Conservation (phyloP, 2,113 vertebrate species). For the Cyprinus carpio region DNA sequence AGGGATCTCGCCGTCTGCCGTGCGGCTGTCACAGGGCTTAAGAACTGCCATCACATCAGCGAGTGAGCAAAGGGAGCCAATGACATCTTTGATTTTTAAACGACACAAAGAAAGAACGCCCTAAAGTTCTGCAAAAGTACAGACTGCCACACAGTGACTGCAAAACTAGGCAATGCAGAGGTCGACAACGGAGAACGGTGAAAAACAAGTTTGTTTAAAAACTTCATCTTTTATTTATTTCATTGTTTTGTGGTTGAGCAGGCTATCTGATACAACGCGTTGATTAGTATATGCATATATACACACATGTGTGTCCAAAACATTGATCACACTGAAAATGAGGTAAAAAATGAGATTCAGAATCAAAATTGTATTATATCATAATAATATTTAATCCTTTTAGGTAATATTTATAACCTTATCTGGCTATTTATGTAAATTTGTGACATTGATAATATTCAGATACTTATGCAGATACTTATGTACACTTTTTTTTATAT, state of each 20-base stretch:
- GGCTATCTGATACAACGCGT: background rate
- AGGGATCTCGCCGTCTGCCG: conserved; percentile 54
- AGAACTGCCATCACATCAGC: conserved; percentile 56
- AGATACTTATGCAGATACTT: too few relatives aligned
- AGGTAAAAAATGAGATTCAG: background rate
- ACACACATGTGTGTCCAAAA: too few relatives aligned
- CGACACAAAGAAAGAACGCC: conserved; percentile 34
- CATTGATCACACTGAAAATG: background rate
- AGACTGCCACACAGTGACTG: conserved; percentile 27
- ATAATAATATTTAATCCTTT: too few relatives aligned
- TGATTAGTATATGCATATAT: background rate
- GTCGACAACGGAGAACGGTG: conserved; percentile 25
- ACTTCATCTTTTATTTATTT: background rate
- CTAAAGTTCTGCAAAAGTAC: conserved; percentile 50
- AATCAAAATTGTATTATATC: background rate
- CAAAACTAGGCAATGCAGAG: conserved; percentile 44
- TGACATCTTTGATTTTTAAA: conserved; percentile 57
- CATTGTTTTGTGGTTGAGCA: background rate
- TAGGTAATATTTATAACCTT: background rate
- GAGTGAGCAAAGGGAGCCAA: conserved; percentile 49
- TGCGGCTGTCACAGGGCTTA: conserved; percentile 54
- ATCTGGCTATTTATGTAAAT: background rate
- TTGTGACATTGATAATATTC: background rate
- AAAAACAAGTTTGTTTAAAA: conserved; percentile 20
- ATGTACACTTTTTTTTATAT: too few relatives aligned